Conservation (phyloP, 1,140 invertebrate genomes). For the Drosophila teissieri region DNA sequence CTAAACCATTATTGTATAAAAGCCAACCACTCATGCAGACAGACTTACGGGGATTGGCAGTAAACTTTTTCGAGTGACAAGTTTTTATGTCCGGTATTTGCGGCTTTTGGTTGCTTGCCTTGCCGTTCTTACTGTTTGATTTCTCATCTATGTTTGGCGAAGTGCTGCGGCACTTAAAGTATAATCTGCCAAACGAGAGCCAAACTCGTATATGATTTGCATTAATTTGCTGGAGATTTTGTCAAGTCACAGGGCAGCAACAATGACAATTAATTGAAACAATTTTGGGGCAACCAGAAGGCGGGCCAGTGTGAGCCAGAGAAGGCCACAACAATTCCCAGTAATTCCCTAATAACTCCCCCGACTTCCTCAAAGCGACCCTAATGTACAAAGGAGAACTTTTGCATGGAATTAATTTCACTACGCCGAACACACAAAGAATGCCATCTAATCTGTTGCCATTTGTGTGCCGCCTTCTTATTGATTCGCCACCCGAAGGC, state of each 20-base stretch:
- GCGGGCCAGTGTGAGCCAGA: neutral
- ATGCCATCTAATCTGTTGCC: slow-evolving; percentile 57
- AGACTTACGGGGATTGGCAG: slow-evolving; percentile 45
- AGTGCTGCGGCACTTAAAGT: slow-evolving; percentile 15
- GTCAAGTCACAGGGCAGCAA: slow-evolving; percentile 55
- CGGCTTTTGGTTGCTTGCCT: slow-evolving; percentile 47
- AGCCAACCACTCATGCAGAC: slow-evolving; percentile 5
- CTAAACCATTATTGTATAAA: neutral
- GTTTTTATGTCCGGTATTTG: slow-evolving; percentile 43
- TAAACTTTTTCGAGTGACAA: slow-evolving; percentile 55
- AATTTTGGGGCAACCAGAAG: slow-evolving; percentile 45
- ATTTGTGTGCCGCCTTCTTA: slow-evolving; percentile 71
- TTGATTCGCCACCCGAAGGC: slow-evolving; percentile 52
- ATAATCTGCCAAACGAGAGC: slow-evolving; percentile 14
- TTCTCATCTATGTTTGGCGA: slow-evolving; percentile 22
- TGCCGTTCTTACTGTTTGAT: slow-evolving; percentile 35
- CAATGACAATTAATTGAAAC: slow-evolving; percentile 80
- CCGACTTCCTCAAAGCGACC: slow-evolving; percentile 7
- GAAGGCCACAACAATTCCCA: neutral
- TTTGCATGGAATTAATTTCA: slow-evolving; percentile 77
- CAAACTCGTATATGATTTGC: slow-evolving; percentile 50
- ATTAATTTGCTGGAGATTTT: slow-evolving; percentile 45
- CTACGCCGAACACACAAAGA: slow-evolving; percentile 35
- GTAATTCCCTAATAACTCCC: slow-evolving; percentile 6
- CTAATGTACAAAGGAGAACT: slow-evolving; percentile 60